Evolutionary conservation across 2,113 vertebrate species (phyloP).

Genomic region (Gallinago media): DNA sequence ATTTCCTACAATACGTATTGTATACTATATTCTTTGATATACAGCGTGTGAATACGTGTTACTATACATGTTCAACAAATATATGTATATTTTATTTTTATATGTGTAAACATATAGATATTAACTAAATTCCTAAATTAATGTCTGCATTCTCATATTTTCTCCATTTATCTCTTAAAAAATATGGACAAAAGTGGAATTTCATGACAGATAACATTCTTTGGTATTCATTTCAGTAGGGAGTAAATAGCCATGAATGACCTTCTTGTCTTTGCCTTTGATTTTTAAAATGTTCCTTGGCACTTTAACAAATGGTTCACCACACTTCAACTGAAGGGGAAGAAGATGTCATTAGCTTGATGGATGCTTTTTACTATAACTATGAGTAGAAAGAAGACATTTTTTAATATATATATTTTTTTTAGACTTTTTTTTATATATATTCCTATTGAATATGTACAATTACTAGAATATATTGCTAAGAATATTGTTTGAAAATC

Average conservation of each 20-base stretch:
- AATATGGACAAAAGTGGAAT: neutral
- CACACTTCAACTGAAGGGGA: conserved; percentile 26
- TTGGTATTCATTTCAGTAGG: neutral
- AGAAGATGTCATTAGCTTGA: conserved; percentile 36
- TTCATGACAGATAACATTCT: conserved; percentile 18
- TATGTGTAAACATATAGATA: neutral
- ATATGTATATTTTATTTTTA: neutral
- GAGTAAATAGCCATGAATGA: conserved; percentile 39
- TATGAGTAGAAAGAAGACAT: neutral
- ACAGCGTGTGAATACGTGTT: neutral
- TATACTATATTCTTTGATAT: neutral
- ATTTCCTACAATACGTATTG: neutral
- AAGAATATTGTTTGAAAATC: neutral
- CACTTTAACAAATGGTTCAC: conserved; percentile 30
- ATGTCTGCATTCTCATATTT: neutral
- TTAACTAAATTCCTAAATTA: neutral
- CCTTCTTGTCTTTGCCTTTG: conserved; percentile 40
- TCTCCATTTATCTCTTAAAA: neutral
- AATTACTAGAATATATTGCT: neutral
- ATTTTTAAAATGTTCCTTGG: conserved; percentile 16
- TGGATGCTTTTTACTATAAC: neutral
- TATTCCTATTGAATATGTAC: neutral
- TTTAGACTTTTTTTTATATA: no score
- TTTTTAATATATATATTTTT: neutral
- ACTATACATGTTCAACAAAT: neutral